Percentiles rank a stretch among this genome's conserved stretches.
These are phyloP conservation scores for Calosoma granatense DNA, from an alignment of 1,140 invertebrate species.

Conservation along the genomic window DNA sequence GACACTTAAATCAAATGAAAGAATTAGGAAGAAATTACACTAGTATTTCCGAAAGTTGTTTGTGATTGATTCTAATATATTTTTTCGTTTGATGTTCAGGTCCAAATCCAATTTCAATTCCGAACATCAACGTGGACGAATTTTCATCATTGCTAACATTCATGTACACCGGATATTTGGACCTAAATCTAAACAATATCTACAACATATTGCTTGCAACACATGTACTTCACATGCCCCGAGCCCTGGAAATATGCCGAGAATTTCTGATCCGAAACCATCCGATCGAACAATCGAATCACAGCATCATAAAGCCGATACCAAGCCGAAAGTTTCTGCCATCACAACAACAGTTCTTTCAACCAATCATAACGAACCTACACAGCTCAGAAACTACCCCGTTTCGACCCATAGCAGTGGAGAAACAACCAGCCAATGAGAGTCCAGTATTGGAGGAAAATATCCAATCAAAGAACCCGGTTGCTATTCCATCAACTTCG, in stretches of 20 bases:
- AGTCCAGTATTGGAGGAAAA: background rate
- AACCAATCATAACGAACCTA: conserved; percentile 17
- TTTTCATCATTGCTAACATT: conserved; percentile 62
- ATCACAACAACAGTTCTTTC: conserved; percentile 21
- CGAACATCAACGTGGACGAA: conserved; percentile 52
- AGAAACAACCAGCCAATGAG: conserved; percentile 12
- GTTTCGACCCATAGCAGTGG: conserved; percentile 19
- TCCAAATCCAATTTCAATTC: conserved; percentile 35
- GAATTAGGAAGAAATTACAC: no score
- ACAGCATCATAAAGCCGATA: conserved; percentile 37
- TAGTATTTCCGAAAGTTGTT: no score
- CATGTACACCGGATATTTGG: conserved; percentile 66
- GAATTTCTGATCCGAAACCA: conserved; percentile 36
- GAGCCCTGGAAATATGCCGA: conserved; percentile 56
- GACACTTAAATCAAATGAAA: no score
- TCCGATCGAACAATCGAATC: conserved; percentile 17
- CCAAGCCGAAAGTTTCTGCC: conserved; percentile 32
- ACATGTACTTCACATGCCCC: conserved; percentile 64
- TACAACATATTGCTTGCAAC: conserved; percentile 63
- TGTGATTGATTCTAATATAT: no score
- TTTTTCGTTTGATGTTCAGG: conserved; percentile 22
- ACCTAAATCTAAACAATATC: conserved; percentile 58
- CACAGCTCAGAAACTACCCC: conserved; percentile 26
- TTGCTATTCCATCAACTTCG: conserved; percentile 33
- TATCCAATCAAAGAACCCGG: conserved; percentile 26